Evolutionary conservation across 2,113 vertebrate species (phyloP).

Genomic region (Cryptoleucopteryx plumbea): DNA sequence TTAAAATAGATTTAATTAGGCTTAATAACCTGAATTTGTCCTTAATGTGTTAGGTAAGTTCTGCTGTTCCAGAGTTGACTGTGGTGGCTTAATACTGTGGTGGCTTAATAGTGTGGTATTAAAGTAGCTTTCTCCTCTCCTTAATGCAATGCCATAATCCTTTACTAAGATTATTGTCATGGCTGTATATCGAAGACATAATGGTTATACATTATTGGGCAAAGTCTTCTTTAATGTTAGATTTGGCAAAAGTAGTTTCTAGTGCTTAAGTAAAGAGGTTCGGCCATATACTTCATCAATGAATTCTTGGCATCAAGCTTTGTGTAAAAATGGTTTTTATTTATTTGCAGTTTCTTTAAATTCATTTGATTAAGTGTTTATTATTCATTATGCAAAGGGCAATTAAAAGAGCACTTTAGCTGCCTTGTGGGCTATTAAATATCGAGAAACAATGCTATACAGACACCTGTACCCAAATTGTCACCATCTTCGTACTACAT

Average conservation of each 20-base stretch:
- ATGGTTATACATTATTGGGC: neutral
- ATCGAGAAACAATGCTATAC: neutral
- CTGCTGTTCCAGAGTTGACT: neutral
- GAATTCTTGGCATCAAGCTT: neutral
- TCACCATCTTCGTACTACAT: neutral
- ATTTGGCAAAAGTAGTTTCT: neutral
- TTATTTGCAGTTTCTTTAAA: neutral
- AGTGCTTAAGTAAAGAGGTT: neutral
- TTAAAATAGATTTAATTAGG: constrained; percentile 3
- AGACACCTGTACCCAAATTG: neutral
- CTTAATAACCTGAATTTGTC: constrained; percentile 10
- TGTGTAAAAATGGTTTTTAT: neutral
- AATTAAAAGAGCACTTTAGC: neutral
- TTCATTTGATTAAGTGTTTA: neutral
- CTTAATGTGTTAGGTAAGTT: neutral
- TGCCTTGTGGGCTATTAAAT: neutral
- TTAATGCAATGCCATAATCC: neutral
- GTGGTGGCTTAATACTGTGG: neutral
- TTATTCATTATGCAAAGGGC: neutral
- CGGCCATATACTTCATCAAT: neutral
- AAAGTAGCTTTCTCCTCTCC: neutral
- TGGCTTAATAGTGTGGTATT: neutral
- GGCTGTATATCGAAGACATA: neutral
- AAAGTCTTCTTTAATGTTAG: neutral
- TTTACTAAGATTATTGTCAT: neutral